Evolutionary conservation across 2,888 invertebrate species (phyloP).

Genomic region (Hypomecis punctinalis): DNA sequence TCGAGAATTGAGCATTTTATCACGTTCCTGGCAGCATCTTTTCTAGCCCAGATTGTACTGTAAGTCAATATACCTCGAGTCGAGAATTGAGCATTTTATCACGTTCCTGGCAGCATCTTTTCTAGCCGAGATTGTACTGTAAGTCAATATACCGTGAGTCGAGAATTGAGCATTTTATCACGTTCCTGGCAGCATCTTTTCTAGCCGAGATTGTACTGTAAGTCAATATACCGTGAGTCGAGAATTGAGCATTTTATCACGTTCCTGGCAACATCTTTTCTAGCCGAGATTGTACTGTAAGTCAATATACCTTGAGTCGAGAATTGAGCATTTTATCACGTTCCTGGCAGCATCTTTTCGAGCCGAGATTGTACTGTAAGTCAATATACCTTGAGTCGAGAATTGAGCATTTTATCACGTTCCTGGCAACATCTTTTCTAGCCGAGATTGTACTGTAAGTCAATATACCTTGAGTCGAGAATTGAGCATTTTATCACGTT

Average conservation of each 20-base stretch:
- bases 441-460: too few species aligned
- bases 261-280: constrained; percentile 62
- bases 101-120: constrained; percentile 65
- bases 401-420: constrained; percentile 64
- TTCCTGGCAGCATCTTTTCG: constrained; percentile 60
- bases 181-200: constrained; percentile 65
- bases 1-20: constrained; percentile 60
- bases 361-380: too few species aligned
- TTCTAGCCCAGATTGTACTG: too few species aligned
- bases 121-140: too few species aligned
- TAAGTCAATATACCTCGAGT: constrained; percentile 58
- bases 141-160: constrained; percentile 59
- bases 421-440: constrained; percentile 60
- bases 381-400: constrained; percentile 61
- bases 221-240: constrained; percentile 61
- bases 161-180: constrained; percentile 62
- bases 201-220: too few species aligned
- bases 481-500: constrained; percentile 65
- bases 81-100: constrained; percentile 63
- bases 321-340: constrained; percentile 66
- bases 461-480: constrained; percentile 61
- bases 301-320: constrained; percentile 59
- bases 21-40: constrained; percentile 67
- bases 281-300: too few species aligned
- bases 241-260: constrained; percentile 64